Evolutionary conservation across 1,140 invertebrate species (phyloP).

Genomic region (Psix sp.): DNA sequence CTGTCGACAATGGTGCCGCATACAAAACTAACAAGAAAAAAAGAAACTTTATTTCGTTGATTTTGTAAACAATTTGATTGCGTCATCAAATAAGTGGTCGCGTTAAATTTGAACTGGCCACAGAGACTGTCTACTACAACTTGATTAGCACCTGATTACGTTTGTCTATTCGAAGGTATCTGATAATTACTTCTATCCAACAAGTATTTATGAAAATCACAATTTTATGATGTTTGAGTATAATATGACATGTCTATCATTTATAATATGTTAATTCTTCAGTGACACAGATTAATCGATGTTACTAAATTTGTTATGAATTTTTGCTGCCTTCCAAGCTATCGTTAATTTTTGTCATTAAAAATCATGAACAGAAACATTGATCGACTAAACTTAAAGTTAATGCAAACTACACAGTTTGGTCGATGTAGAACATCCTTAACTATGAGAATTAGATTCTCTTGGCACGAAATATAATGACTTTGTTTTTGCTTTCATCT

Average conservation of each 20-base stretch:
- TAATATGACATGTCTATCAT: conserved; percentile 51
- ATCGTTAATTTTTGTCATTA: too few species aligned
- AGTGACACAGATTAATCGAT: conserved; percentile 58
- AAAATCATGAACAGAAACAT: too few species aligned
- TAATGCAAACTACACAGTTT: conserved; percentile 31
- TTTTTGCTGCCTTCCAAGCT: conserved; percentile 26
- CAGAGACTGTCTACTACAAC: conserved; percentile 51
- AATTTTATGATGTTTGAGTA: conserved; percentile 56
- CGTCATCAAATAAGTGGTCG: background rate
- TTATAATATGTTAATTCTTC: conserved; percentile 53
- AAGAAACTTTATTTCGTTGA: conserved; percentile 24
- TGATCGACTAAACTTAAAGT: too few species aligned
- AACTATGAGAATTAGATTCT: conserved; percentile 60
- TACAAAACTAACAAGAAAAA: background rate
- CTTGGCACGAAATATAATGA: conserved; percentile 60
- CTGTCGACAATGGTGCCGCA: too few species aligned
- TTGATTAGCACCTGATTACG: conserved; percentile 58
- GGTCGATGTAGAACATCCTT: conserved; percentile 51
- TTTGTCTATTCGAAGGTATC: conserved; percentile 45
- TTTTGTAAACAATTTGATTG: conserved; percentile 8
- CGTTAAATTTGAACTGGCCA: conserved; percentile 46
- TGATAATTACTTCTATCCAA: conserved; percentile 58
- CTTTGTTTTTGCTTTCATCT: conserved; percentile 33
- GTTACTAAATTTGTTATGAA: conserved; percentile 35
- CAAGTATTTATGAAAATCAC: conserved; percentile 63